Percentiles rank a stretch among this genome's conserved stretches.
Evolutionary conservation across 2,113 vertebrate species (phyloP).

Genomic region (Plectropomus leopardus): DNA sequence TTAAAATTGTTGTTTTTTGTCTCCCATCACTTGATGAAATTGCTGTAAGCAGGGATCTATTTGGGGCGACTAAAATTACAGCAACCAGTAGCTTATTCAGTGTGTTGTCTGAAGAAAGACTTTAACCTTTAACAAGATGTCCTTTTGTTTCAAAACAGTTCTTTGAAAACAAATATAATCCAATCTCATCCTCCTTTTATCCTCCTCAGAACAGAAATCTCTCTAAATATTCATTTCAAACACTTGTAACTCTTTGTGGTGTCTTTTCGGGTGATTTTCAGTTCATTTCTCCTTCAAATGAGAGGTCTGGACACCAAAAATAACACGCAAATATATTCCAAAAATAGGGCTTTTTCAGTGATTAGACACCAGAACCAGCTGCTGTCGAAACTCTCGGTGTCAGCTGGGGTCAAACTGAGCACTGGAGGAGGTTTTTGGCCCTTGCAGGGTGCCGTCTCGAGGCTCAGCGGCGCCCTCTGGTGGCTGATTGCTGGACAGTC

Average conservation of each 20-base stretch:
- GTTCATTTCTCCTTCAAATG: not conserved
- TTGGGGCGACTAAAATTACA: too few species aligned
- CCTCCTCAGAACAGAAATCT: too few species aligned
- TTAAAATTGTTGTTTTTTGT: too few species aligned
- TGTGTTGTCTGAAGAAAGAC: too few species aligned
- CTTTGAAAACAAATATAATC: too few species aligned
- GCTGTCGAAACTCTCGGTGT: not conserved
- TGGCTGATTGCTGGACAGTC: slow-evolving; percentile 31
- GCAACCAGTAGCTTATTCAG: too few species aligned
- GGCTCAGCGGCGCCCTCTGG: slow-evolving; percentile 46
- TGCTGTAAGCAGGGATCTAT: too few species aligned
- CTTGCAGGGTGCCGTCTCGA: slow-evolving; percentile 20
- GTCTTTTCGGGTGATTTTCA: not conserved
- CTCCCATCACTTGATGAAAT: too few species aligned
- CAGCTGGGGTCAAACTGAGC: not conserved
- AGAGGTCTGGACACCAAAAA: not conserved
- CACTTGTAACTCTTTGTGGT: not conserved
- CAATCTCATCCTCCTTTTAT: too few species aligned
- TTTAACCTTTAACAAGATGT: too few species aligned
- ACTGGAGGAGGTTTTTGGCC: not conserved
- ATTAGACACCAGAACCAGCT: not conserved
- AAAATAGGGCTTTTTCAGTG: not conserved
- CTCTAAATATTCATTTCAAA: too few species aligned
- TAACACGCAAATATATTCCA: not conserved
- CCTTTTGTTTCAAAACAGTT: too few species aligned